phyloP scores from a whole-genome alignment of 2,888 invertebrate genomes.

The Lasioglossum oenotherae region DNA sequence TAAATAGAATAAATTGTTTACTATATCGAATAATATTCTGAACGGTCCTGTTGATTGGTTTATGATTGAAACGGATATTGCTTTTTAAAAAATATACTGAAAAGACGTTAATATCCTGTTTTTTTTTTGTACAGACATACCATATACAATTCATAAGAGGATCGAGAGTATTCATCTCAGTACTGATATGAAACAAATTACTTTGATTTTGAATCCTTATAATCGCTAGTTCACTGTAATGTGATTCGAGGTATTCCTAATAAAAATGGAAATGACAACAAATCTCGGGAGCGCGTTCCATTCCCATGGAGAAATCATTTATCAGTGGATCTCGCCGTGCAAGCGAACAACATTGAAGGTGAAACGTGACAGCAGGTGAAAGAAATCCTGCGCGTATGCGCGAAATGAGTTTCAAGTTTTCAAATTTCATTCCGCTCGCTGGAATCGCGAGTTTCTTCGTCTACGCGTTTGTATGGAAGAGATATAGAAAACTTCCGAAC shows the following conservation, averaged over 20 bases:
- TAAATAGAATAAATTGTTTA: neutral
- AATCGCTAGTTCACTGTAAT: neutral
- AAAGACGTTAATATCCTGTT: neutral
- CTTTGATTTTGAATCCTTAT: neutral
- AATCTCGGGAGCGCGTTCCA: neutral
- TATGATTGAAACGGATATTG: neutral
- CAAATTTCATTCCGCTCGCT: conserved; percentile 45
- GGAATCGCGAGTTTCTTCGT: conserved; percentile 30
- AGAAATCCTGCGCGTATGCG: conserved; percentile 24
- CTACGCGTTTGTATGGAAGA: conserved; percentile 25
- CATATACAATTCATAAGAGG: no score
- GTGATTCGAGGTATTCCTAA: neutral
- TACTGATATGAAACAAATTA: neutral
- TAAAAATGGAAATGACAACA: neutral
- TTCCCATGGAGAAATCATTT: conserved; percentile 13
- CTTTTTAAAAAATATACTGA: neutral
- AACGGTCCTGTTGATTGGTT: neutral
- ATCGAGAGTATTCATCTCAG: no score
- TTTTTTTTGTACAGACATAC: neutral
- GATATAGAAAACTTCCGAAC: conserved; percentile 53
- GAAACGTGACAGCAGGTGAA: conserved; percentile 33
- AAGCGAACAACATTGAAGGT: neutral
- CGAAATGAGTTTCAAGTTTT: conserved; percentile 54
- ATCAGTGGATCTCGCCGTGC: neutral
- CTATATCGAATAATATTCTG: neutral